phyloP scores from a whole-genome alignment of 1,140 invertebrate species.

The Drosophila serrata region DNA sequence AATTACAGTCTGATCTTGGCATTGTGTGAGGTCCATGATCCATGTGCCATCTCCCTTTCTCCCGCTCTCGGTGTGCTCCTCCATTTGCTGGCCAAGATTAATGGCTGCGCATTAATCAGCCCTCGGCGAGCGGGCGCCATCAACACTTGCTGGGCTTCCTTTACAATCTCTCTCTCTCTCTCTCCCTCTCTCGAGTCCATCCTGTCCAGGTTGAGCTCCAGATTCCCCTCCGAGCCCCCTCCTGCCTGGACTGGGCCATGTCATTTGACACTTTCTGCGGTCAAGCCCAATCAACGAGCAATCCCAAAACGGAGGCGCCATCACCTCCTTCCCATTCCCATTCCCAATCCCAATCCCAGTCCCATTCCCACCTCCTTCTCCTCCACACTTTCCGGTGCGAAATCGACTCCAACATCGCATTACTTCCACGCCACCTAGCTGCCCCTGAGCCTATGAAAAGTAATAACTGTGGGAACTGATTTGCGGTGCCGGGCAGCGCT shows the following conservation, averaged over 20 bases:
- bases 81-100: slow-evolving; percentile 64
- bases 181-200: neutral
- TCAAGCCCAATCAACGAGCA: slow-evolving; percentile 72
- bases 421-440: slow-evolving; percentile 77
- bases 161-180: neutral
- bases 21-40: slow-evolving; percentile 37
- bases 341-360: neutral
- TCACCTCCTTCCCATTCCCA: slow-evolving; percentile 15
- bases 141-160: slow-evolving; percentile 69
- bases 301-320: slow-evolving; percentile 72
- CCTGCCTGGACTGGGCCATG: slow-evolving; percentile 7
- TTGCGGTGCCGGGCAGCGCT: slow-evolving; percentile 50
- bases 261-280: slow-evolving; percentile 79
- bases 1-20: slow-evolving; percentile 18
- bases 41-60: neutral
- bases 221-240: neutral
- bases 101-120: slow-evolving; percentile 74
- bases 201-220: slow-evolving; percentile 1
- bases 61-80: neutral
- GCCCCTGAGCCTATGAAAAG: slow-evolving; percentile 74
- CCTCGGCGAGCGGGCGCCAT: slow-evolving; percentile 60
- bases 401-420: slow-evolving; percentile 60
- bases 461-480: slow-evolving; percentile 84
- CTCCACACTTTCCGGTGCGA: neutral
- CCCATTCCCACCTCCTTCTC: neutral